Evolutionary conservation across 2,888 invertebrate genomes (phyloP).

Genomic region (Taenaris catops): DNA sequence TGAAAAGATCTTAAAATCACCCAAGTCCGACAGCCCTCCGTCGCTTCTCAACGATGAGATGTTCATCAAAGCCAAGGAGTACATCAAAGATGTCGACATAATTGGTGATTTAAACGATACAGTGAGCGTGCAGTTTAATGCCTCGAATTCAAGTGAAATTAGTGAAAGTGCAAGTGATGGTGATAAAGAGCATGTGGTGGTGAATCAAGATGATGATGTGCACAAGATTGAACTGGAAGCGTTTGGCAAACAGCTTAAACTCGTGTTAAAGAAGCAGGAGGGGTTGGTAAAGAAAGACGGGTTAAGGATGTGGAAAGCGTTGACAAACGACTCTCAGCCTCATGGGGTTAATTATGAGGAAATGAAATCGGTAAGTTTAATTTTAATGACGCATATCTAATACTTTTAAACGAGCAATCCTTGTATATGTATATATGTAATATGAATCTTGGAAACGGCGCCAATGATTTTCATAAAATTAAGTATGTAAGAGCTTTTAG

Average conservation of each 20-base stretch:
- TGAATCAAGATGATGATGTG: conserved; percentile 71
- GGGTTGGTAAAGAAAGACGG: conserved; percentile 88
- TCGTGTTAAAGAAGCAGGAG: conserved; percentile 87
- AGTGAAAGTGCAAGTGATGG: conserved; percentile 36
- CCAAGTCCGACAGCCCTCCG: conserved; percentile 50
- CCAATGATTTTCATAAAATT: background rate
- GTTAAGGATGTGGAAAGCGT: conserved; percentile 90
- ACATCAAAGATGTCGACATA: conserved; percentile 62
- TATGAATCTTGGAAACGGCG: no score
- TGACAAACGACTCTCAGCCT: conserved; percentile 87
- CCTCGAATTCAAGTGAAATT: conserved; percentile 59
- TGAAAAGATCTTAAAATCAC: conserved; percentile 48
- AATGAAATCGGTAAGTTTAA: conserved; percentile 83
- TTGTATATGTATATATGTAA: no score
- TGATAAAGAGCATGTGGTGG: conserved; percentile 49
- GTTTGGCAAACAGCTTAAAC: conserved; percentile 87
- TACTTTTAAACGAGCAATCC: no score
- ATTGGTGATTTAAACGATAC: conserved; percentile 65
- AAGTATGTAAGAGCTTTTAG: no score
- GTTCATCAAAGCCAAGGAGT: conserved; percentile 55
- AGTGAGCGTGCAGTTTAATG: conserved; percentile 61
- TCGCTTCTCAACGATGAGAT: conserved; percentile 67
- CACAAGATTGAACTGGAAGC: conserved; percentile 87
- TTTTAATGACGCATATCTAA: background rate
- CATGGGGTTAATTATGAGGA: conserved; percentile 90